Evolutionary conservation across 2,797 vertebrate species (phyloP), one percentile per base, ranked within the genome.

Genomic region (Gouania willdenowi): DNA sequence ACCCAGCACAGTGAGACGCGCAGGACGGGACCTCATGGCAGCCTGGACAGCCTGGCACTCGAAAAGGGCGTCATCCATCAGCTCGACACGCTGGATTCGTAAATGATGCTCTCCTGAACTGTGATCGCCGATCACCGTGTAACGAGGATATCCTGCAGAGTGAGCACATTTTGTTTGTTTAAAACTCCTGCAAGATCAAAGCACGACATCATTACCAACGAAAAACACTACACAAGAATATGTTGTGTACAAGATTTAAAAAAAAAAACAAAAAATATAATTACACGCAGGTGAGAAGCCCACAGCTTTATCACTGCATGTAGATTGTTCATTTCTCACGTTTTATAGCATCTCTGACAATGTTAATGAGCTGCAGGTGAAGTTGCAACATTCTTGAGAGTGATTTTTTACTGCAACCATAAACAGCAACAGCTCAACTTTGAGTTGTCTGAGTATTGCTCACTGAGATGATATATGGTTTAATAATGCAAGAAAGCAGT

Each of bases 41-140:
- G 93, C 95, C 50, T 98, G 92, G 72, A 98, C 96, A 34, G 97
- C 97, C 81, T 99, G 97, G 59, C 97, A 99, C 75, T 99, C 97
- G 0, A 98, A 99, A 35, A 94, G 87, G 0, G 97, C 95, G 0
- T 99, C 96, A 19, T 99, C 97, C 58, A 92, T 92, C 36, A 98
- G 87, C 68, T 98, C 95, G 1, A 94, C 96, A 3, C 89, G 78
- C 68, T 97, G 89, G 68, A 99, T 98, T 33, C 92, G 90, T 75
- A 99, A 59, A 79, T 98, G 94, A 66, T 98, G 94, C 44, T 99
- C 94, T 0, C 97, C 97, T 0, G 92, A 92, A 9, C 90, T 82
- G 13, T 94, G 94, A 82, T 98, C 94, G 12, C 97, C 97, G 51
- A 94, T 91, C 14, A 99, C 95, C 37, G 95, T 89, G 61, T 99